These are phyloP conservation scores for Platysternon megacephalum DNA, from an alignment of 2,113 vertebrate species.

Conservation along the genomic window DNA sequence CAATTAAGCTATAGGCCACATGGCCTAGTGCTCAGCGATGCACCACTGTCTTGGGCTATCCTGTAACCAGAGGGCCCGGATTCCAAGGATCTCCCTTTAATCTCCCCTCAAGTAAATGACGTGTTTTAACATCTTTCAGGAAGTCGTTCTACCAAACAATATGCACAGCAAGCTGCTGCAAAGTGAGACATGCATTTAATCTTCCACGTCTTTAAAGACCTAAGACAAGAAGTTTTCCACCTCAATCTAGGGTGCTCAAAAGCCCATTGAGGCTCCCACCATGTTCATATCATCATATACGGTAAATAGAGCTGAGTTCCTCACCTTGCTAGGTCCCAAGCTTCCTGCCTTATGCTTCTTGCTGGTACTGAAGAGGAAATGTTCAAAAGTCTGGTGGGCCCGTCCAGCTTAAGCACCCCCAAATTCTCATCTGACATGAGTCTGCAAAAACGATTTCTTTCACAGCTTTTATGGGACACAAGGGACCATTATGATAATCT, in stretches of 20 bases:
- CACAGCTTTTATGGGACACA: accelerated
- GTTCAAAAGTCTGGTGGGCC: neutral
- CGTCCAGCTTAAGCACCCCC: neutral
- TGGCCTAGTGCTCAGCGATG: neutral
- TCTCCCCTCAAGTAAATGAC: neutral
- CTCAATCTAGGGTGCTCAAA: constrained; percentile 11
- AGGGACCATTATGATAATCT: neutral
- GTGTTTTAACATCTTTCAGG: constrained; percentile 16
- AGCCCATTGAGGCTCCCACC: neutral
- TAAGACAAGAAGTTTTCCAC: constrained; percentile 44
- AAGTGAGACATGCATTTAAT: constrained; percentile 69
- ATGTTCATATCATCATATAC: neutral
- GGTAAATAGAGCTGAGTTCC: neutral
- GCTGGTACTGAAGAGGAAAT: neutral
- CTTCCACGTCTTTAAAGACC: constrained; percentile 53
- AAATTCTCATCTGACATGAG: accelerated
- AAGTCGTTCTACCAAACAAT: neutral
- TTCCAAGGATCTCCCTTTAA: neutral
- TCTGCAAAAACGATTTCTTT: accelerated
- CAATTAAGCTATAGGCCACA: neutral
- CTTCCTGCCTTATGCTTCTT: constrained; percentile 12
- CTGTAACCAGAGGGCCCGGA: neutral
- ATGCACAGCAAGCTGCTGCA: constrained; percentile 27
- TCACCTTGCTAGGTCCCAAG: neutral
- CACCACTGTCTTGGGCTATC: neutral